These are phyloP conservation scores for Henricia sp. DNA, from an alignment of 53 echinoderm and acorn worm genomes.

Conservation along the genomic window DNA sequence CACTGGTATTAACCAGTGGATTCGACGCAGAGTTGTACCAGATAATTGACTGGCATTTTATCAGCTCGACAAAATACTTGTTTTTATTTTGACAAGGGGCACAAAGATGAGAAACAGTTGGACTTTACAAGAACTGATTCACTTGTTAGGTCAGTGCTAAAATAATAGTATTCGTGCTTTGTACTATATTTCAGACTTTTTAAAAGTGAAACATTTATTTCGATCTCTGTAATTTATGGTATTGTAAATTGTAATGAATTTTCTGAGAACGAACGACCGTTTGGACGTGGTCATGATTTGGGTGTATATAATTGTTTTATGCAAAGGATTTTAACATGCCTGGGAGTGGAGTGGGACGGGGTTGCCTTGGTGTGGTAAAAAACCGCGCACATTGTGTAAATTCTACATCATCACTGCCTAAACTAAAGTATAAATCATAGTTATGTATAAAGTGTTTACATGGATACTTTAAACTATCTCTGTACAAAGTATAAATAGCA, in stretches of 20 bases:
- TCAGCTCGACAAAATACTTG: no score
- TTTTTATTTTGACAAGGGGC: neutral
- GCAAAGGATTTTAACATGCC: conserved; percentile 17
- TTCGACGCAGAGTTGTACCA: no score
- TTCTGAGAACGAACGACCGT: conserved; percentile 6
- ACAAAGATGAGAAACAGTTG: conserved; percentile 10
- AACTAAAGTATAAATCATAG: conserved; percentile 11
- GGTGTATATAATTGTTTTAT: conserved; percentile 57
- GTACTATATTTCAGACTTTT: conserved; percentile 23
- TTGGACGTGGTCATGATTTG: conserved; percentile 37
- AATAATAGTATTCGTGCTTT: conserved; percentile 26
- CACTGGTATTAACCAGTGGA: no score
- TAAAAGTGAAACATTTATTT: conserved; percentile 22
- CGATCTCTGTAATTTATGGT: conserved; percentile 48
- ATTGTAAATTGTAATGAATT: conserved; percentile 44
- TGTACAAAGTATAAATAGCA: neutral
- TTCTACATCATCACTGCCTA: conserved; percentile 42
- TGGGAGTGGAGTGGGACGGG: neutral
- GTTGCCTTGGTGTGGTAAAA: neutral
- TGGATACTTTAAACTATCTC: neutral
- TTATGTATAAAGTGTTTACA: conserved; percentile 29
- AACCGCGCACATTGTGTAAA: neutral
- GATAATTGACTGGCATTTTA: no score
- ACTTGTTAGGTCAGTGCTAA: conserved; percentile 26
- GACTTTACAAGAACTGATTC: neutral